Evolutionary conservation across 2,888 invertebrate species (phyloP).

Genomic region (Ecdyonurus torrentis): DNA sequence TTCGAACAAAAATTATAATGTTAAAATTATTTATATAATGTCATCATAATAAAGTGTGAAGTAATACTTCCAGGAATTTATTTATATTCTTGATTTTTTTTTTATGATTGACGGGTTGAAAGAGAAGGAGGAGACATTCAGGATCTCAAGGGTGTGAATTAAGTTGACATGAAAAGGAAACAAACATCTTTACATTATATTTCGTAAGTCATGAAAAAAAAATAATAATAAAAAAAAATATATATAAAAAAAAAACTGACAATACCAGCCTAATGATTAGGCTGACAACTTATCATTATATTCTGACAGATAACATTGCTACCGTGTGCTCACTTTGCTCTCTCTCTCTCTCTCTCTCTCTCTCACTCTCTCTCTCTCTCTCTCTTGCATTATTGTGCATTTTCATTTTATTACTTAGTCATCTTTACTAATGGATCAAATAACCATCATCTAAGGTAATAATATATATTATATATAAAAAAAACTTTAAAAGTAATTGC

Average conservation of each 20-base stretch:
- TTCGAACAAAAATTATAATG: no score
- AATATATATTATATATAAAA: no score
- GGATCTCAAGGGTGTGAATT: no score
- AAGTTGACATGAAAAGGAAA: neutral
- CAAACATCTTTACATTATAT: neutral
- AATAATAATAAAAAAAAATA: neutral
- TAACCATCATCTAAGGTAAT: no score
- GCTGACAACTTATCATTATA: neutral
- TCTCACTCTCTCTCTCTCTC: no score
- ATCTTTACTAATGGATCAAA: neutral
- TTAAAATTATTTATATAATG: no score
- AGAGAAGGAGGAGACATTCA: neutral
- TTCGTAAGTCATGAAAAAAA: neutral
- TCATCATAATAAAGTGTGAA: neutral
- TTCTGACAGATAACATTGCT: neutral
- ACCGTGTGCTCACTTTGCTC: neutral
- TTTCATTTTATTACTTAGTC: neutral
- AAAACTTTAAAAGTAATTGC: no score
- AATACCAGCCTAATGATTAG: neutral
- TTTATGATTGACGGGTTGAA: neutral
- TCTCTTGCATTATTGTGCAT: no score
- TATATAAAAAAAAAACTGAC: neutral
- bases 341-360: no score
- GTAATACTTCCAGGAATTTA: neutral
- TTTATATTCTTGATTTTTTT: neutral